phyloP scores from a whole-genome alignment of 2,888 invertebrate genomes.

The Hirtodrosophila duncani region DNA sequence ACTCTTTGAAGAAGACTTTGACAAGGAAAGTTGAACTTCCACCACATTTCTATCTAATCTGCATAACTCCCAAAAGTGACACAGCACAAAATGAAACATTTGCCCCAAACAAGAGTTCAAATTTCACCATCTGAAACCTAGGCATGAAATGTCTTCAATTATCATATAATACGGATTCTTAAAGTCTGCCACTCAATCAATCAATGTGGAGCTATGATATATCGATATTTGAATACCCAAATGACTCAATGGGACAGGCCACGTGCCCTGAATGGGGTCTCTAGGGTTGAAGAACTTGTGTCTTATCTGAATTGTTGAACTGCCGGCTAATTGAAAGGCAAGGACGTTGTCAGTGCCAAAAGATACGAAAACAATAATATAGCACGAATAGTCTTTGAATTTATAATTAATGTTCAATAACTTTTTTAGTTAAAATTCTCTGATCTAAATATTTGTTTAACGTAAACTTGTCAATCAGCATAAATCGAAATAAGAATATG shows the following conservation, averaged over 20 bases:
- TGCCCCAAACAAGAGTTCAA: too few relatives aligned
- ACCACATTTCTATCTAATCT: too few relatives aligned
- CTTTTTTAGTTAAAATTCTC: constrained; percentile 39
- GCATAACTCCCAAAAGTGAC: too few relatives aligned
- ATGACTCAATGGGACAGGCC: constrained; percentile 22
- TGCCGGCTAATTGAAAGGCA: constrained; percentile 28
- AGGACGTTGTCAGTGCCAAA: constrained; percentile 44
- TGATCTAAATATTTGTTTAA: constrained; percentile 24
- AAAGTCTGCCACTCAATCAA: constrained; percentile 21
- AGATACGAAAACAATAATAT: too few relatives aligned
- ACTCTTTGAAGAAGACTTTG: too few relatives aligned
- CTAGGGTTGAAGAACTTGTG: constrained; percentile 8
- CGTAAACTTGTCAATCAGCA: constrained; percentile 53
- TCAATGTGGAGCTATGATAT: constrained; percentile 34
- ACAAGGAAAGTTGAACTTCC: too few relatives aligned
- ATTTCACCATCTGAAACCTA: constrained; percentile 1
- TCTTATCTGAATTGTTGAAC: constrained; percentile 53
- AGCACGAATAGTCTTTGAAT: constrained; percentile 51
- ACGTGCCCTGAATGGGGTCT: constrained; percentile 34
- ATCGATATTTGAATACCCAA: constrained; percentile 27
- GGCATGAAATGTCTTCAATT: constrained; percentile 3
- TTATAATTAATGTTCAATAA: constrained; percentile 62
- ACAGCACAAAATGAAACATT: too few relatives aligned
- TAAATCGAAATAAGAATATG: constrained; percentile 24
- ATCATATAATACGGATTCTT: neutral